phyloP scores from a whole-genome alignment of 2,797 vertebrate genomes.

The Anguilla marmorata region DNA sequence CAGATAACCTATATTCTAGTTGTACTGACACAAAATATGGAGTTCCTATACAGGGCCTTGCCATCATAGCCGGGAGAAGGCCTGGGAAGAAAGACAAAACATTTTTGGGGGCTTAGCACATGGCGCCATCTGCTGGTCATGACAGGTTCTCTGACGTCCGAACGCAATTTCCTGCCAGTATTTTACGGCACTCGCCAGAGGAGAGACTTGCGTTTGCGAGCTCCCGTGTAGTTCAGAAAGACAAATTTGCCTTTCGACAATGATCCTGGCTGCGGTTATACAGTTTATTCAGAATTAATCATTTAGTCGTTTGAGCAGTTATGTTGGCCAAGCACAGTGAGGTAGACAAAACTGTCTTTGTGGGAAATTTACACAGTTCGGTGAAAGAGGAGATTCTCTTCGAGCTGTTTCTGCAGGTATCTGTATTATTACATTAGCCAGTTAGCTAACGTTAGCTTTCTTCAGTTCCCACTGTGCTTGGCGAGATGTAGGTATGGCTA shows the following conservation, averaged over 20 bases:
- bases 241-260: not conserved
- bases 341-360: slow-evolving; percentile 48
- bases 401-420: slow-evolving; percentile 60
- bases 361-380: slow-evolving; percentile 52
- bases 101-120: not conserved
- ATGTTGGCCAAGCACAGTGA: slow-evolving; percentile 38
- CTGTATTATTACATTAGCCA: not conserved
- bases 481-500: not conserved
- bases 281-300: not conserved
- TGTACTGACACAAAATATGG: too few relatives aligned
- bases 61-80: too few relatives aligned
- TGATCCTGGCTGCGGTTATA: not conserved
- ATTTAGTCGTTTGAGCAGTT: not conserved
- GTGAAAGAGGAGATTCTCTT: slow-evolving; percentile 57
- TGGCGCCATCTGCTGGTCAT: slow-evolving; percentile 3
- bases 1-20: too few relatives aligned
- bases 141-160: not conserved
- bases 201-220: too few relatives aligned
- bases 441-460: not conserved
- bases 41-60: too few relatives aligned
- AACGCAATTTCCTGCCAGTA: slow-evolving; percentile 14
- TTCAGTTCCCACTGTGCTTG: slow-evolving; percentile 10
- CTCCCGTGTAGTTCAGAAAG: not conserved
- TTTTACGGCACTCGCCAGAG: slow-evolving; percentile 24
- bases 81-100: too few relatives aligned